Conservation (phyloP, 2,888 invertebrate genomes). For the Protodeltote pygarga region DNA sequence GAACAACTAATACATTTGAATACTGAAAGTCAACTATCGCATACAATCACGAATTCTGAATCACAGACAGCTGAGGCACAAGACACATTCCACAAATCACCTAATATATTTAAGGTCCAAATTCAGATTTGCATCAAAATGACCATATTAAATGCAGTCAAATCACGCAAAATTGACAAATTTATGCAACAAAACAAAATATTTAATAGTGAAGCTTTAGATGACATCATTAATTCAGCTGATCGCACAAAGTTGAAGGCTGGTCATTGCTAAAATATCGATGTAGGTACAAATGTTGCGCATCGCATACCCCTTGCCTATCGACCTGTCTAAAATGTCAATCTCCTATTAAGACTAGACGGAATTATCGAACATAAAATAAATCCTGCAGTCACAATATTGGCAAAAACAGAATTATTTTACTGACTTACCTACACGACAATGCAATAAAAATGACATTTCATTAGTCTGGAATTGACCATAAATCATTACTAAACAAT, state of each 20-base stretch:
- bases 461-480: slow-evolving; percentile 46
- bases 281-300: slow-evolving; percentile 61
- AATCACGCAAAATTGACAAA: slow-evolving; percentile 38
- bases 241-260: slow-evolving; percentile 81
- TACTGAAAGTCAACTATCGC: slow-evolving; percentile 58
- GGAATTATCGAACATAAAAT: slow-evolving; percentile 34
- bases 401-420: slow-evolving; percentile 35
- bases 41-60: slow-evolving; percentile 54
- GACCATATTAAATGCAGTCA: slow-evolving; percentile 24
- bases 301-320: slow-evolving; percentile 45
- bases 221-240: slow-evolving; percentile 82
- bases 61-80: slow-evolving; percentile 59
- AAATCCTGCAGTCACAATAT: slow-evolving; percentile 43
- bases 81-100: slow-evolving; percentile 31
- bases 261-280: slow-evolving; percentile 66
- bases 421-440: slow-evolving; percentile 38
- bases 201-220: slow-evolving; percentile 57
- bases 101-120: slow-evolving; percentile 20
- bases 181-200: slow-evolving; percentile 62
- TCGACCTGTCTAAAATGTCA: slow-evolving; percentile 46
- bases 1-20: slow-evolving; percentile 64
- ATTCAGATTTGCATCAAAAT: slow-evolving; percentile 19
- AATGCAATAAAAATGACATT: slow-evolving; percentile 61
- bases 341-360: slow-evolving; percentile 38
- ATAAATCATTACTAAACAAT: slow-evolving; percentile 58